Evolutionary conservation across 2,888 invertebrate species (phyloP), one percentile per base, ranked within the genome.

Genomic region (Tenodera sinensis): DNA sequence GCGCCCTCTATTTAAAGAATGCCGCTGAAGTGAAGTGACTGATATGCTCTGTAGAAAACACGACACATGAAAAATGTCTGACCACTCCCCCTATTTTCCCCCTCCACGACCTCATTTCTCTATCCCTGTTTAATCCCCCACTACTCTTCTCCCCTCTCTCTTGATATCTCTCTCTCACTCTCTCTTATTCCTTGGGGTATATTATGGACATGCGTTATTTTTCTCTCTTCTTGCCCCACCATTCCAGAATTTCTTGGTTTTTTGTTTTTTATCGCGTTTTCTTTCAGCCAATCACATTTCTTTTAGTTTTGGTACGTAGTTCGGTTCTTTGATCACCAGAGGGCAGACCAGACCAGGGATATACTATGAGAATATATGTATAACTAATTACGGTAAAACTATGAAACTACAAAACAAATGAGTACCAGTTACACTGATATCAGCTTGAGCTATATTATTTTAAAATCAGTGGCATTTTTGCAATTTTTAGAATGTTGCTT

Each of bases 241-340:
- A 91, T 91, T 92, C 92, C 54, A 71, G 54, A 71, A 71, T 93
- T 92, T 93, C 92, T 92, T 92, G 92, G 92, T 92, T 91, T 92
- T 92, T 92, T 92, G 92, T 92, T 91, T 88, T 90, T 90, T 91
- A 92, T 92, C 92, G 92, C 92, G 92, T 92, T 92, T 92, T 92
- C 92, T 93, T 54, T 87, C 89, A 83, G 83, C 89, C 89, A 89
- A 89, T 89, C 89, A 89, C 89, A 71, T 28, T 54, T 28, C 89
- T 54, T 89, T 86, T 54, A 86, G 86, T 88, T 89, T 85, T 83
- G 84, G 83, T 83, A 89, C 87, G 87, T 90, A 90, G 90, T 90
- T 90, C 89, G 47, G 27, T 15, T 28, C 83, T 87, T 83, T 85
- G 84, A 83, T 88, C 90, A 85, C 89, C 88, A 90, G 90, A 89